A percentile compares a stretch with the other conserved stretches of the same genome.
Evolutionary conservation across 2,113 vertebrate species (phyloP).

Genomic region (Martes martes): DNA sequence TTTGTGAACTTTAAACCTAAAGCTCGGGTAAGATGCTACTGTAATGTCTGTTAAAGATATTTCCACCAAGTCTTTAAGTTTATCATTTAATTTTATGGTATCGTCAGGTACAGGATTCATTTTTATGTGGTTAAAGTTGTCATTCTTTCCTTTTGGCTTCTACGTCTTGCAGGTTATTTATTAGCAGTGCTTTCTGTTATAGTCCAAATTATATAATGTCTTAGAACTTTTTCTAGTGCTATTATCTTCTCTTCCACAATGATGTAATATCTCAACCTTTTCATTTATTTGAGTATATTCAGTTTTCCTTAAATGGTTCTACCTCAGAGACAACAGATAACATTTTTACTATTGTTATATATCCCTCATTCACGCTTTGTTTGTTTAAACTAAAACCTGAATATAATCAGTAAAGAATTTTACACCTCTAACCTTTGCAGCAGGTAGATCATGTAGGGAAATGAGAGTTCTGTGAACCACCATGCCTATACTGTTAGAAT

Average conservation of each 20-base stretch:
- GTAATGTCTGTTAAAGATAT: neutral
- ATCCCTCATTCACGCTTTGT: neutral
- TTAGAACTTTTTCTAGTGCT: neutral
- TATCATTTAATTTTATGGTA: slow-evolving; percentile 7
- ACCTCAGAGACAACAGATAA: neutral
- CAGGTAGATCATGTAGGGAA: neutral
- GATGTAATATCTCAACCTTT: neutral
- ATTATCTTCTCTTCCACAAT: neutral
- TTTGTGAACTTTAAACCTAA: neutral
- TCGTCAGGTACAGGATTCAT: neutral
- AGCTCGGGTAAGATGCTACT: neutral
- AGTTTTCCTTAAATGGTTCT: neutral
- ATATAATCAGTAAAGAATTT: neutral
- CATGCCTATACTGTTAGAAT: neutral
- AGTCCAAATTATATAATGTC: neutral
- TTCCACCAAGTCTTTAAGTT: neutral
- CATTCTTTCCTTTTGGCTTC: neutral
- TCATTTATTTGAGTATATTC: slow-evolving; percentile 7
- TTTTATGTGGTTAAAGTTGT: neutral
- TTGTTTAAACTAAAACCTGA: neutral
- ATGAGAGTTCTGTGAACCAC: neutral
- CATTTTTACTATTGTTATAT: slow-evolving; percentile 8
- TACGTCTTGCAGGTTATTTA: neutral
- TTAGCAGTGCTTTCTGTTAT: neutral
- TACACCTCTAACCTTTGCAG: neutral